Evolutionary conservation across 2,888 invertebrate genomes (phyloP), one percentile per base, ranked within the genome.

Genomic region (Uloborus plumipes): DNA sequence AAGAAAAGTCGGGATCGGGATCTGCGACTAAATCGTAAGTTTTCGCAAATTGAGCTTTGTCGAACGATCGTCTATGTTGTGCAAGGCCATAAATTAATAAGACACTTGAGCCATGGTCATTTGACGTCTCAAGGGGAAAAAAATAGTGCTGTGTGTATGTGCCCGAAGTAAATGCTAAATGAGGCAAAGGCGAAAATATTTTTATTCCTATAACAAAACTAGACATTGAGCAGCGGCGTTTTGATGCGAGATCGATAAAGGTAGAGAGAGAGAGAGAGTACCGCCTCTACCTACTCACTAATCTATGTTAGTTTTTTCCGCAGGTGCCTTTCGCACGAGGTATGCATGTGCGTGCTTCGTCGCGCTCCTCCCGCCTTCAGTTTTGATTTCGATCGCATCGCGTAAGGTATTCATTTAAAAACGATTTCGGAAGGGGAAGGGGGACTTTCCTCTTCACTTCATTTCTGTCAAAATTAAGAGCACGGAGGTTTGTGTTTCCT

Each of bases 201-300:
- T 75, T 75, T 75, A 75, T 67, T 67, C 64, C 31, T 9, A 73
- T 66, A 75, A 65, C 50, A 67, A 75, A 66, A 67, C 26, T 39
- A n/a, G 47, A 62, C 55, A 55, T 47, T n/a, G 55, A 55, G 50
- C 15, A 16, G 47, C n/a, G n/a, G 49, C 65, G 20, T 20, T 18
- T 55, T 70, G 77, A 77, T 77, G 70, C 53, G 70, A 77, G 77
- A 77, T 77, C 77, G 77, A 77, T 77, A 77, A 55, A n/a, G 55
- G 39, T 55, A 16, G n/a, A 31, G 6, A 39, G 39, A 39, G 31
- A 31, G 9, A 39, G 11, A 39, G 39, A 15, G 13, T n/a, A 47
- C 70, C 55, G 26, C 50, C 59, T 47, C 53, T 26, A n/a, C n/a
- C 22, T 6, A 55, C 16, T n/a, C 39, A 39, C 26, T 39, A 64